phyloP scores from a whole-genome alignment of 1,140 invertebrate genomes.

The Drosophila sproati region DNA sequence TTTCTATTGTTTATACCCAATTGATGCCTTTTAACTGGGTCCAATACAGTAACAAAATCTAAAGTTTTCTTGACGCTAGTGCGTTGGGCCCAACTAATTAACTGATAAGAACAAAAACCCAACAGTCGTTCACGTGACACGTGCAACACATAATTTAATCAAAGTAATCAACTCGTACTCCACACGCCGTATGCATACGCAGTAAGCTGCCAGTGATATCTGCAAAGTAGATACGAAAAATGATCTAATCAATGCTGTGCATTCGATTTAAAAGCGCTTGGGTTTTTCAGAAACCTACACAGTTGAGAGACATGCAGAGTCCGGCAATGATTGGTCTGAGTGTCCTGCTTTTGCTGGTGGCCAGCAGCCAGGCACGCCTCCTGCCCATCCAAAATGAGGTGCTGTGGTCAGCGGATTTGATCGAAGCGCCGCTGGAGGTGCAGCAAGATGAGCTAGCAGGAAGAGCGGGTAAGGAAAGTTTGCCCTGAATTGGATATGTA shows the following conservation, averaged over 20 bases:
- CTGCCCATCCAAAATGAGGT: constrained; percentile 48
- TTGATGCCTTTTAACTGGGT: background rate
- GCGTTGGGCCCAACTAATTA: constrained; percentile 57
- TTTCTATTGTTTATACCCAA: background rate
- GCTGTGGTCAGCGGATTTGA: constrained; percentile 48
- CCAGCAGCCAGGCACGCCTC: constrained; percentile 46
- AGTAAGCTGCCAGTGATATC: constrained; percentile 1
- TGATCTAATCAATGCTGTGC: constrained; percentile 59
- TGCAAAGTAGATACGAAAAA: constrained; percentile 3
- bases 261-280: constrained; percentile 59
- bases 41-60: background rate
- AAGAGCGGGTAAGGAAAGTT: constrained; percentile 35
- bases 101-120: constrained; percentile 58
- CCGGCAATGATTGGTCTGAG: constrained; percentile 48
- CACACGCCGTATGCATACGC: constrained; percentile 2
- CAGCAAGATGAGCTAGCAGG: constrained; percentile 24
- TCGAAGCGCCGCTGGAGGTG: constrained; percentile 46
- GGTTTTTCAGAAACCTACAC: constrained; percentile 12
- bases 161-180: constrained; percentile 23
- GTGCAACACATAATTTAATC: constrained; percentile 53
- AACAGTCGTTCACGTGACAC: constrained; percentile 46
- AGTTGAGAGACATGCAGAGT: constrained; percentile 61
- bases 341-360: constrained; percentile 34
- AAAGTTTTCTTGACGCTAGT: constrained; percentile 35
- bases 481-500: background rate